These are phyloP conservation scores for Micropterix aruncella DNA, from an alignment of 2,888 invertebrate species.

Conservation along the genomic window DNA sequence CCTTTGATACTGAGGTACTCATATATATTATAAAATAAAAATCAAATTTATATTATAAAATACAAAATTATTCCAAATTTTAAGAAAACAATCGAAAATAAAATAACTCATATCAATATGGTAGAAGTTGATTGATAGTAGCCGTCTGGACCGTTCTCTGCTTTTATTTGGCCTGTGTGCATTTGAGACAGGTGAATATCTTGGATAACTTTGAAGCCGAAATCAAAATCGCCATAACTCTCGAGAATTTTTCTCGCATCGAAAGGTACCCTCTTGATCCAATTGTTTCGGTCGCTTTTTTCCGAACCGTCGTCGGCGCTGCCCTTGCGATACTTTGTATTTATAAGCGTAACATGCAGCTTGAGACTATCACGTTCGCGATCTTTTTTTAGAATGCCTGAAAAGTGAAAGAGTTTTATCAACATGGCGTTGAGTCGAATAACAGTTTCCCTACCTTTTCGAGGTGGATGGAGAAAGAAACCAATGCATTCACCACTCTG, in stretches of 20 bases:
- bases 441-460: too few species aligned
- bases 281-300: background rate
- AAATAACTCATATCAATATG: background rate
- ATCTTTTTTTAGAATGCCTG: too few species aligned
- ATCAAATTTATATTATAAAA: too few species aligned
- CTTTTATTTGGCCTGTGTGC: background rate
- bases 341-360: background rate
- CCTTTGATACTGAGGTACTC: too few species aligned
- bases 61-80: too few species aligned
- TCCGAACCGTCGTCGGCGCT: background rate
- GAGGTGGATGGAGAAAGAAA: too few species aligned
- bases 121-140: background rate
- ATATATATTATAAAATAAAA: too few species aligned
- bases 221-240: background rate
- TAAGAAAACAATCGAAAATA: too few species aligned
- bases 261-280: background rate
- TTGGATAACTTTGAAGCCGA: background rate
- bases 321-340: background rate
- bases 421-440: too few species aligned
- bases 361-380: background rate
- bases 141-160: background rate
- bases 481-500: too few species aligned
- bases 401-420: too few species aligned
- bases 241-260: background rate
- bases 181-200: background rate